phyloP scores from a whole-genome alignment of 2,113 vertebrate genomes.

The Vireo altiloquus region DNA sequence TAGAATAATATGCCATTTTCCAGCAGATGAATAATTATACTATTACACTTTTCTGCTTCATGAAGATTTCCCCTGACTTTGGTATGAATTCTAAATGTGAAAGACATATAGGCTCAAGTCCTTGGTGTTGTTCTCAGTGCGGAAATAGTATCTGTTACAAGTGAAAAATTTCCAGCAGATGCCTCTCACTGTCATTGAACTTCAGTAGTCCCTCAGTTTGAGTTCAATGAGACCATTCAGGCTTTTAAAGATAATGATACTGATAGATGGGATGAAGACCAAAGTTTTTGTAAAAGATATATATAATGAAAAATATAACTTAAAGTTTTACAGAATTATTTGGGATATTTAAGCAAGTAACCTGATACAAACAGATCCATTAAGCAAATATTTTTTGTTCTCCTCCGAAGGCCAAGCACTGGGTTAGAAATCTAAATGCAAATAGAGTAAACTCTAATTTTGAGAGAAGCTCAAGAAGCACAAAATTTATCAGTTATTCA shows the following conservation, averaged over 20 bases:
- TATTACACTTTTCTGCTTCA: conserved; percentile 27
- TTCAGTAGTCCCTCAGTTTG: background rate
- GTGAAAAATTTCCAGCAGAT: background rate
- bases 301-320: background rate
- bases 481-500: background rate
- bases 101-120: background rate
- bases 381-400: background rate
- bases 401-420: background rate
- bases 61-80: conserved; percentile 34
- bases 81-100: background rate
- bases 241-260: background rate
- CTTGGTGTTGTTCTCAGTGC: background rate
- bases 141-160: background rate
- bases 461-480: background rate
- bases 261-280: background rate
- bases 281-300: background rate
- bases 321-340: background rate
- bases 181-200: background rate
- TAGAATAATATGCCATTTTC: conserved; percentile 4
- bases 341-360: background rate
- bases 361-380: background rate
- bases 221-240: background rate
- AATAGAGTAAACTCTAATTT: background rate
- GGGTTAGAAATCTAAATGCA: background rate
- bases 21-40: conserved; percentile 4